Percentiles rank a stretch among this genome's conserved stretches.
These are phyloP conservation scores for Ischnus inquisitorius DNA, from an alignment of 2,888 invertebrate genomes.

Conservation along the genomic window DNA sequence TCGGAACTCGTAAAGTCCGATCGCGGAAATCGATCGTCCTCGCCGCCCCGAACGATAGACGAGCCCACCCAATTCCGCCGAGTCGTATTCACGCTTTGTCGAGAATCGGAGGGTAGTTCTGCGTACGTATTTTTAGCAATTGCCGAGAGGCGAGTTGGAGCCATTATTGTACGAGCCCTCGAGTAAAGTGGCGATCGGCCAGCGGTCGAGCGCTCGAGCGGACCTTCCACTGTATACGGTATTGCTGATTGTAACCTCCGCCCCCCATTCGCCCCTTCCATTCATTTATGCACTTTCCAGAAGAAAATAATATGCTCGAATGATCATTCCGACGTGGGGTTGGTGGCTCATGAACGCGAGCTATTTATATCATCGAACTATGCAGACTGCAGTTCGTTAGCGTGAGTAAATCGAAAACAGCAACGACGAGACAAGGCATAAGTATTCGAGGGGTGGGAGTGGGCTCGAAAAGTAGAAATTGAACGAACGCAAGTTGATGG, in stretches of 20 bases:
- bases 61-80: conserved; percentile 21
- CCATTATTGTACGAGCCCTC: conserved; percentile 46
- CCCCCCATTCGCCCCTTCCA: neutral
- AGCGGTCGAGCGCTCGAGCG: conserved; percentile 12
- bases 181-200: conserved; percentile 39
- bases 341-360: neutral
- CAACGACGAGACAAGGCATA: neutral
- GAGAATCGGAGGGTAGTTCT: conserved; percentile 55
- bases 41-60: conserved; percentile 41
- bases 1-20: conserved; percentile 41
- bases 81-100: conserved; percentile 44
- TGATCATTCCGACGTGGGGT: conserved; percentile 1
- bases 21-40: conserved; percentile 47
- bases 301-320: conserved; percentile 33
- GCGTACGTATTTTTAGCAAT: conserved; percentile 57
- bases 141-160: conserved; percentile 33
- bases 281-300: conserved; percentile 44
- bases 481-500: neutral
- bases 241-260: conserved; percentile 39
- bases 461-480: neutral
- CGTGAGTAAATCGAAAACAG: neutral
- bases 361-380: neutral
- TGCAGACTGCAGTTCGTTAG: conserved; percentile 1
- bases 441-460: neutral
- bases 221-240: conserved; percentile 21